A percentile compares a stretch with the other conserved stretches of the same genome.
Evolutionary conservation across 2,797 vertebrate genomes (phyloP).

Genomic region (Sciurus carolinensis): DNA sequence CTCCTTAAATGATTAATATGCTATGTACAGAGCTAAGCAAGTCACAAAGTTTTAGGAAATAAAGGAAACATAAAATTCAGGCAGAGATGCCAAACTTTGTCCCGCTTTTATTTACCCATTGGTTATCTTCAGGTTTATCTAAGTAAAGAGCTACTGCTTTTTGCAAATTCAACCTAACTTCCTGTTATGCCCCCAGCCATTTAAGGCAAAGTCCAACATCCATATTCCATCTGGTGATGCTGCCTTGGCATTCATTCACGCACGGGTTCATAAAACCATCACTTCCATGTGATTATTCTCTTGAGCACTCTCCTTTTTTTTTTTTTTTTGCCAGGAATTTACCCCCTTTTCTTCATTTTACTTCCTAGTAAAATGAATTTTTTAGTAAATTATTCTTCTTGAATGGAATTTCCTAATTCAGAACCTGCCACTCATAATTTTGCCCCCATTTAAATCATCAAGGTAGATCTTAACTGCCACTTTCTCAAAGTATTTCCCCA

Average conservation of each 20-base stretch:
- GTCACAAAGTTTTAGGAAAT: too few relatives aligned
- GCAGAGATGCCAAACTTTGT: too few relatives aligned
- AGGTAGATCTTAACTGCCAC: not conserved
- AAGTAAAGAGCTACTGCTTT: too few relatives aligned
- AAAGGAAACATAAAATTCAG: too few relatives aligned
- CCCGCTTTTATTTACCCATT: too few relatives aligned
- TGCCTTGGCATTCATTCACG: not conserved
- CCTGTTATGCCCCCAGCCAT: not conserved
- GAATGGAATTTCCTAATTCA: not conserved
- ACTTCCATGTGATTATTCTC: not conserved
- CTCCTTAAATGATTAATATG: too few relatives aligned
- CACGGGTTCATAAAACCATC: accelerated
- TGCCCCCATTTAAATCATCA: not conserved
- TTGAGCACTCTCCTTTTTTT: not conserved
- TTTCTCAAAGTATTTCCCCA: not conserved
- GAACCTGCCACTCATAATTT: not conserved
- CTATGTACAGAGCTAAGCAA: too few relatives aligned
- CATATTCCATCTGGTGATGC: too few relatives aligned
- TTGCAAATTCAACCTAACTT: too few relatives aligned
- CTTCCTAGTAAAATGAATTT: not conserved
- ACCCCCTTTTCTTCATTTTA: not conserved
- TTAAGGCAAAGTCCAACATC: not conserved
- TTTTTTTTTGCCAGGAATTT: too few relatives aligned
- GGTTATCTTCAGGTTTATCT: too few relatives aligned
- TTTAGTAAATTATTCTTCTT: not conserved